A percentile compares a stretch with the other conserved stretches of the same genome.
phyloP scores from a whole-genome alignment of 2,888 invertebrate species.

The Ophion slaviceki region DNA sequence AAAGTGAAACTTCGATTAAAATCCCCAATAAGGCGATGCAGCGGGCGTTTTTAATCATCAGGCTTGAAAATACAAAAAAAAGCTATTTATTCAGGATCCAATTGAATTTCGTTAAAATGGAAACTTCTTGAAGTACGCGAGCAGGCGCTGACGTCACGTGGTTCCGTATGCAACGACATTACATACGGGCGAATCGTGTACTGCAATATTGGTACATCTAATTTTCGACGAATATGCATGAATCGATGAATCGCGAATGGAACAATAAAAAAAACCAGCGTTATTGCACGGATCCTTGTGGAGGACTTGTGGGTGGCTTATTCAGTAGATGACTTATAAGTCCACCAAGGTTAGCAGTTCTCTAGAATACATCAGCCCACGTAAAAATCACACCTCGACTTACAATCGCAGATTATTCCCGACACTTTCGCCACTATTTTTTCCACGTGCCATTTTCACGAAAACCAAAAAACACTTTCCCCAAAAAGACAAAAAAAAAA shows the following conservation, averaged over 20 bases:
- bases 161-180: constrained; percentile 1
- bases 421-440: neutral
- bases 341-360: constrained; percentile 58
- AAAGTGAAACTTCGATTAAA: neutral
- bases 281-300: constrained; percentile 13
- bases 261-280: constrained; percentile 26
- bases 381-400: neutral
- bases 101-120: neutral
- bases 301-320: constrained; percentile 43
- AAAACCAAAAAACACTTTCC: neutral
- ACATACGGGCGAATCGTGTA: too few relatives aligned
- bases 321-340: constrained; percentile 37
- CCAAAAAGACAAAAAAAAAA: constrained; percentile 20
- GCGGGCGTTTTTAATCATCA: neutral
- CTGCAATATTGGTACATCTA: neutral
- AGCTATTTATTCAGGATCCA: neutral
- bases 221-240: neutral
- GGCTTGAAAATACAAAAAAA: too few relatives aligned
- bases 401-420: neutral
- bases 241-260: constrained; percentile 1
- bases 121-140: neutral
- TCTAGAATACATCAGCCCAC: constrained; percentile 28
- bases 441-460: neutral
- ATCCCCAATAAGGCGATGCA: neutral
- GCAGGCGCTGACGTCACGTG: constrained; percentile 26